Evolutionary conservation across 2,113 vertebrate species (phyloP), one percentile per base, ranked within the genome.

Genomic region (Pheucticus melanocephalus): DNA sequence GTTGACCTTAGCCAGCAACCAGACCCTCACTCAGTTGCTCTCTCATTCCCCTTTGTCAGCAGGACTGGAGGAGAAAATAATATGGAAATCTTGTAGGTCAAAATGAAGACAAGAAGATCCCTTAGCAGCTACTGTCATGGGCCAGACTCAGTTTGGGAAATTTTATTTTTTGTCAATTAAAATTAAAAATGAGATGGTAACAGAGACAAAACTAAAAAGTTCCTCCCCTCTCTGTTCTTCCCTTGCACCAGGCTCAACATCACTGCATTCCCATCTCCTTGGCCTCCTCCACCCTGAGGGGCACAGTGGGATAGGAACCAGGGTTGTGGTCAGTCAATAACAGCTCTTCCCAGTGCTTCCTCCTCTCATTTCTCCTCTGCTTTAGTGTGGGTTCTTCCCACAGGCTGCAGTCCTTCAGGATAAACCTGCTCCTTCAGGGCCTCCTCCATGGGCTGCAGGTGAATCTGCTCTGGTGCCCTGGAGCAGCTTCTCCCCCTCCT

Each of bases 251-350:
- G 14, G 24, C 9, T 84, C 60, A 64, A 35, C 27, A 87, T 70
- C 47, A 39, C 27, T 47, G 15, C 22, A 50, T 44, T 82, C 47
- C 12, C 3, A 1, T 15, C n/a, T 44, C 24, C 54, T 47, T 28
- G 22, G 27, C 47, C 24, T 84, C 20, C 19, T 21, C 14, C 16
- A 16, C 8, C 24, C 11, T 0, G 0, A 65, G 13, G 40, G 21
- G 6, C 27, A 53, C 0, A 7, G n/a, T 18, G 33, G 51, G n/a
- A 53, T 48, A 20, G 24, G n/a, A 81, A 66, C 18, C 3, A 1
- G 22, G 7, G 0, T 12, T 88, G n/a, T 22, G 22, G 16, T 68
- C 53, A 45, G 44, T 7, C 11, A 5, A 0, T 19, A 42, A 60
- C 12, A 71, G 27, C n/a, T 72, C 28, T 39, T 50, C 61, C 42